phyloP scores from a whole-genome alignment of 1,140 invertebrate species.

The Nephotettix cincticeps region DNA sequence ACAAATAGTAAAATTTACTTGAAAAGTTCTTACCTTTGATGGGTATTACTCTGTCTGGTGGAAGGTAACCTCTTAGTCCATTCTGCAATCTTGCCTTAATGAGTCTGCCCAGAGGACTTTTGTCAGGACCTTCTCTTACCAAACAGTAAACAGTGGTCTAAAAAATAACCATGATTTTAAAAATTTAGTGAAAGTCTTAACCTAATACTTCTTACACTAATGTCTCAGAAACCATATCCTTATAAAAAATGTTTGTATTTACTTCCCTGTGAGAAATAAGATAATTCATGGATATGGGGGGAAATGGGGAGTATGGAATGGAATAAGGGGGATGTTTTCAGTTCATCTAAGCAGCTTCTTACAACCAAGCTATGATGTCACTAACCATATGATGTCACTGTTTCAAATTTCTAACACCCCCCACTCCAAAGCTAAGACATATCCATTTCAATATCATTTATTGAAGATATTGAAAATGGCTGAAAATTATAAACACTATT shows the following conservation, averaged over 20 bases:
- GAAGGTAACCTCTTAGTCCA: conserved; percentile 3
- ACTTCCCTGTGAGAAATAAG: neutral
- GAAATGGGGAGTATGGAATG: neutral
- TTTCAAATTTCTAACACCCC: too few relatives aligned
- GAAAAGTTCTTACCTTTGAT: conserved; percentile 41
- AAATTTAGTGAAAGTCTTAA: neutral
- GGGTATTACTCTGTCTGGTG: conserved; percentile 42
- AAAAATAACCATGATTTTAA: neutral
- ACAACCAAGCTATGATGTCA: too few relatives aligned
- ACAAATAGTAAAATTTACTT: neutral
- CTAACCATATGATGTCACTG: too few relatives aligned
- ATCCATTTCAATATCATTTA: neutral
- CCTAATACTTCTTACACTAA: neutral
- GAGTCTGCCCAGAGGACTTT: conserved; percentile 44
- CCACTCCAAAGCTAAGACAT: too few relatives aligned
- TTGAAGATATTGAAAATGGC: too few relatives aligned
- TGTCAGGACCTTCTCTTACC: conserved; percentile 47
- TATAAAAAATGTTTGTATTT: neutral
- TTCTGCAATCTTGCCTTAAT: conserved; percentile 36
- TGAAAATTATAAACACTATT: too few relatives aligned
- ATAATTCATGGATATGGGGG: neutral
- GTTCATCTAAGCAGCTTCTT: too few relatives aligned
- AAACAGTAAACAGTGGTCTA: conserved; percentile 48
- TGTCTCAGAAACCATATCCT: neutral
- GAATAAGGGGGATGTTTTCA: too few relatives aligned